Conservation (phyloP, 2,797 vertebrate genomes). For the Jordanella pulchra region DNA sequence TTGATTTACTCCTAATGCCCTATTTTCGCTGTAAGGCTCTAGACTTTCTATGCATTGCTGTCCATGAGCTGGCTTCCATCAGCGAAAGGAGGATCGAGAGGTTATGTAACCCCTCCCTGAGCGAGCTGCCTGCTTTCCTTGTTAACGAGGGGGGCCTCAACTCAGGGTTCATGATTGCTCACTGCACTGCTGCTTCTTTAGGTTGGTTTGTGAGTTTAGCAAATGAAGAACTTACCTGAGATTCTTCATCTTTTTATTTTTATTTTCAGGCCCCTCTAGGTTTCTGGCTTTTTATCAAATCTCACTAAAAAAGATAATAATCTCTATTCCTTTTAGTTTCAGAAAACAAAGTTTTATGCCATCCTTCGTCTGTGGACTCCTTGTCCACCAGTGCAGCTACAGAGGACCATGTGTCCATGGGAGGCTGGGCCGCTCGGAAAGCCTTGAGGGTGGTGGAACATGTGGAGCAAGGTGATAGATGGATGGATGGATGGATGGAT, state of each 20-base stretch:
- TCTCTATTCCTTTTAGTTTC: conserved; percentile 82
- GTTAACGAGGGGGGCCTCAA: conserved; percentile 97
- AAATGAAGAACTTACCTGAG: background rate
- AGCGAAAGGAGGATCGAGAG: conserved; percentile 96
- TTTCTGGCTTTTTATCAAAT: background rate
- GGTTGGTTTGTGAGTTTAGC: conserved; percentile 76
- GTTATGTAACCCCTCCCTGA: conserved; percentile 95
- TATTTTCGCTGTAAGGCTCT: conserved; percentile 80
- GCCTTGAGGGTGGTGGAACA: conserved; percentile 94
- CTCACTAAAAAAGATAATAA: background rate
- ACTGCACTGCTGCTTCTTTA: conserved; percentile 94
- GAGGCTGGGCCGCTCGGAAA: conserved; percentile 97
- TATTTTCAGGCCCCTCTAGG: background rate
- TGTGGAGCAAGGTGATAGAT: conserved; percentile 89
- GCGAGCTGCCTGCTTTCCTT: conserved; percentile 94
- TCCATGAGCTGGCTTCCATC: conserved; percentile 95
- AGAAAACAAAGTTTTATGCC: conserved; percentile 96
- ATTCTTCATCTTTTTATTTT: background rate
- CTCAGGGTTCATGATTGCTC: conserved; percentile 99
- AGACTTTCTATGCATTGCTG: conserved; percentile 93
- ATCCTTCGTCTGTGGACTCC: conserved; percentile 97
- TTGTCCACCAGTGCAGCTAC: conserved; percentile 97
- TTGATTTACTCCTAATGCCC: conserved; percentile 5
- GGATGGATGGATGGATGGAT: background rate
- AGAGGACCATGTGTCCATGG: conserved; percentile 98